Evolutionary conservation across 2,888 invertebrate species (phyloP).

Genomic region (Thysanoteuthis rhombus): DNA sequence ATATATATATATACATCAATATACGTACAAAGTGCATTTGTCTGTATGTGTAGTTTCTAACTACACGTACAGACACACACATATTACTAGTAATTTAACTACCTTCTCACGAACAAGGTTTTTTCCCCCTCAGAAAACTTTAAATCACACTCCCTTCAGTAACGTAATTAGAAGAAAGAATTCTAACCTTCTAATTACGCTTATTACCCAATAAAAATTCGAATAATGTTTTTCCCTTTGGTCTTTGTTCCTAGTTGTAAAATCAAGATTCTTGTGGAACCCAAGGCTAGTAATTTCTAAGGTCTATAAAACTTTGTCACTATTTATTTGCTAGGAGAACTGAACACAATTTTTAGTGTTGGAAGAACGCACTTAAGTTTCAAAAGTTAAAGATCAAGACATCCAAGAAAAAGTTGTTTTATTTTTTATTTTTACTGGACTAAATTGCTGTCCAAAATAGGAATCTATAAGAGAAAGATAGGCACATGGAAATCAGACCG

Average conservation of each 20-base stretch:
- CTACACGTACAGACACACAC: no score
- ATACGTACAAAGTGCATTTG: no score
- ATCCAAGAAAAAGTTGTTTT: no score
- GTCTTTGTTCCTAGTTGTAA: no score
- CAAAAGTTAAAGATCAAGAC: background rate
- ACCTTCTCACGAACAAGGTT: background rate
- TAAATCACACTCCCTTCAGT: background rate
- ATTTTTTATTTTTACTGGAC: no score
- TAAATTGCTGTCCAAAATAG: no score
- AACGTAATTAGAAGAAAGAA: background rate
- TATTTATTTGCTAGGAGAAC: background rate
- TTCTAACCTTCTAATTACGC: background rate
- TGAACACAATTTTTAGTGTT: background rate
- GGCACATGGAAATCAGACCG: no score
- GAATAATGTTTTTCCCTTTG: background rate
- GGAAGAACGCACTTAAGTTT: background rate
- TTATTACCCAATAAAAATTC: background rate
- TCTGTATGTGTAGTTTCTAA: no score
- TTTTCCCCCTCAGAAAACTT: background rate
- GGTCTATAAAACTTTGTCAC: background rate
- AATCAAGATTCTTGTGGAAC: background rate
- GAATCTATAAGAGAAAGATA: no score
- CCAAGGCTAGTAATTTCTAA: background rate
- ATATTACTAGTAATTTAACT: no score
- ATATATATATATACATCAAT: no score